phyloP scores from a whole-genome alignment of 1,140 invertebrate genomes.

The Gerris buenoi region DNA sequence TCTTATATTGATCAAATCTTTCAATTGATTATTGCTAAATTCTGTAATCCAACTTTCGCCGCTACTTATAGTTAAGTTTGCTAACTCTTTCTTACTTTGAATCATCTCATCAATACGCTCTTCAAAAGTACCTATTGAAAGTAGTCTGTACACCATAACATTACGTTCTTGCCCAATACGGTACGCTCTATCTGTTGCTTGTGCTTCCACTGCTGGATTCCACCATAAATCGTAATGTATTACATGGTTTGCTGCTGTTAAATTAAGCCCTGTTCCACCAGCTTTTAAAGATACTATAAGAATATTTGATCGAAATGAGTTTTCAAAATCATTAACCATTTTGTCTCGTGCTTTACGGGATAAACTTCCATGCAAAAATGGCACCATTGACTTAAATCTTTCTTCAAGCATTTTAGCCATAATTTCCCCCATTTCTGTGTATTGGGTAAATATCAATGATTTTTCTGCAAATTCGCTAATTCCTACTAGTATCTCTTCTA shows the following conservation, averaged over 20 bases:
- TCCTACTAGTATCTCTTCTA: not conserved
- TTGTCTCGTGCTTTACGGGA: too few relatives aligned
- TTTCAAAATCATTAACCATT: not conserved
- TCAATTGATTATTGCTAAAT: too few relatives aligned
- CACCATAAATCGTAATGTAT: slow-evolving; percentile 1
- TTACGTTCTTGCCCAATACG: not conserved
- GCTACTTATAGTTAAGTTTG: not conserved
- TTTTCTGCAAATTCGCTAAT: not conserved
- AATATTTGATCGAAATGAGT: not conserved
- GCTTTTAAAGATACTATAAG: not conserved
- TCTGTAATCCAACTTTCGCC: not conserved
- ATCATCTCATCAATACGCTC: not conserved
- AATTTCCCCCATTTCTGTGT: not conserved
- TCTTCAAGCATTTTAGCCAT: not conserved
- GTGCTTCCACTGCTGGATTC: slow-evolving; percentile 4
- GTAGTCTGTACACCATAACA: not conserved
- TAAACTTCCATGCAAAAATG: too few relatives aligned
- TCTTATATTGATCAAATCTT: too few relatives aligned
- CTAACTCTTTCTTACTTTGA: not conserved
- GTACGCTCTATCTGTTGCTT: slow-evolving; percentile 1
- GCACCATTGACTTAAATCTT: not conserved
- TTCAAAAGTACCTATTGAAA: not conserved
- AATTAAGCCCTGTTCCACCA: slow-evolving; percentile 4
- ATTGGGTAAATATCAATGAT: not conserved
- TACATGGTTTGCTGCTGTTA: slow-evolving; percentile 1